Evolutionary conservation across 2,113 vertebrate species (phyloP), one percentile per base, ranked within the genome.

Genomic region (Atractosteus spatula): DNA sequence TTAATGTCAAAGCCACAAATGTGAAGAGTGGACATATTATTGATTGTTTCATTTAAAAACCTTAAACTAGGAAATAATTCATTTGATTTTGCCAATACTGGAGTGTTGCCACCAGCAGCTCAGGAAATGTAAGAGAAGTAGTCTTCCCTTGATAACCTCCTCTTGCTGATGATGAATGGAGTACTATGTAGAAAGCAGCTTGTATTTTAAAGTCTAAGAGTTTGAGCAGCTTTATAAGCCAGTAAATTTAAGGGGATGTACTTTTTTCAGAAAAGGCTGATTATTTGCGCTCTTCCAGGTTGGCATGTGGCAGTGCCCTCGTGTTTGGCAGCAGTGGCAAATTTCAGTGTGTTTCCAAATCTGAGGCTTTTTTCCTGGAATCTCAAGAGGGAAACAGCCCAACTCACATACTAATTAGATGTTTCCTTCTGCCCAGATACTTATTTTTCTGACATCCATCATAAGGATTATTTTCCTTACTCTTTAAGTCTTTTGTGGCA

Each of bases 131-230:
- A 85, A 85, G 84, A 83, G 79, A 92, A 92, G 89, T 82, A 83
- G 93, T 91, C 93, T 96, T 97, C 92, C 93, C 87, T 89, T 93
- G 88, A 90, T 92, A 90, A 85, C 74, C 82, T 86, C 84, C 84
- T 81, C 87, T 93, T 86, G 82, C 17, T 73, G 82, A 89, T 94
- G 93, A 96, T 98, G 96, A 99, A 99, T 98, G 93, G 93, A 93
- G 91, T 89, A 88, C 94, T 99, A 94, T 98, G 94, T 95, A 91
- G 92, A 89, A 92, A 90, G 90, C 90, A 89, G 85, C 87, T 81
- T 84, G 90, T 90, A 87, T 79, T 93, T 95, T 90, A 88, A 90
- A 90, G 89, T 93, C 88, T 89, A 91, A 93, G 91, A 91, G 75
- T 79, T 55, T 82, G 77, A 86, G 81, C 84, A 83, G 78, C 10